A percentile compares a stretch with the other conserved stretches of the same genome.
phyloP scores from a whole-genome alignment of 2,888 invertebrate genomes.

The Cephus rjabovi region DNA sequence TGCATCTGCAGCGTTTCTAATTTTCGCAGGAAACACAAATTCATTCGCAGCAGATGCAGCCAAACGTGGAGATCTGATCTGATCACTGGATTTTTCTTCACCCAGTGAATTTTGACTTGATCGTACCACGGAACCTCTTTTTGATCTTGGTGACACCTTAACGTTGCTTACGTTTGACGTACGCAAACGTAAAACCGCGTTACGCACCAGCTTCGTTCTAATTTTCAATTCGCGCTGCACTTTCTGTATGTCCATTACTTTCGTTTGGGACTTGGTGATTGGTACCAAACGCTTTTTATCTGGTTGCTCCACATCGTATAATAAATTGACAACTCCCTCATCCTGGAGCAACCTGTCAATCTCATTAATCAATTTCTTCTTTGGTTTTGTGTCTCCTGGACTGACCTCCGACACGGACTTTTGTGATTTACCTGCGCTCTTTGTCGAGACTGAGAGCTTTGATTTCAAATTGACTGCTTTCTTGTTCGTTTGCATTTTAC shows the following conservation, averaged over 20 bases:
- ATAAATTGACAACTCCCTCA: constrained; percentile 88
- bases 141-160: constrained; percentile 68
- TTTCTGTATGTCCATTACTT: constrained; percentile 62
- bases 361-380: constrained; percentile 75
- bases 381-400: constrained; percentile 42
- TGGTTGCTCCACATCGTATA: constrained; percentile 78
- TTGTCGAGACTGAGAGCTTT: constrained; percentile 21
- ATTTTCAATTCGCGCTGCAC: constrained; percentile 62
- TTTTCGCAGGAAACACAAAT: constrained; percentile 57
- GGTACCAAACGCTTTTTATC: constrained; percentile 58
- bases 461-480: constrained; percentile 34
- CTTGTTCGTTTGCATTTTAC: constrained; percentile 37
- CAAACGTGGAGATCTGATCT: constrained; percentile 44
- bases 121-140: constrained; percentile 59
- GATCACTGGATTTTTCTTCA: constrained; percentile 37
- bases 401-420: constrained; percentile 17
- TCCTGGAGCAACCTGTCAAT: constrained; percentile 83
- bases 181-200: constrained; percentile 69
- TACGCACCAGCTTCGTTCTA: constrained; percentile 74
- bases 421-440: neutral
- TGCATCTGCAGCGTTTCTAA: constrained; percentile 74
- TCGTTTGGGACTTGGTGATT: constrained; percentile 60
- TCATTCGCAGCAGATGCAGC: constrained; percentile 41
- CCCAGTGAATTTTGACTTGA: constrained; percentile 18
- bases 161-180: constrained; percentile 68